Evolutionary conservation across 2,888 invertebrate species (phyloP).

Genomic region (Epirrita christyi): DNA sequence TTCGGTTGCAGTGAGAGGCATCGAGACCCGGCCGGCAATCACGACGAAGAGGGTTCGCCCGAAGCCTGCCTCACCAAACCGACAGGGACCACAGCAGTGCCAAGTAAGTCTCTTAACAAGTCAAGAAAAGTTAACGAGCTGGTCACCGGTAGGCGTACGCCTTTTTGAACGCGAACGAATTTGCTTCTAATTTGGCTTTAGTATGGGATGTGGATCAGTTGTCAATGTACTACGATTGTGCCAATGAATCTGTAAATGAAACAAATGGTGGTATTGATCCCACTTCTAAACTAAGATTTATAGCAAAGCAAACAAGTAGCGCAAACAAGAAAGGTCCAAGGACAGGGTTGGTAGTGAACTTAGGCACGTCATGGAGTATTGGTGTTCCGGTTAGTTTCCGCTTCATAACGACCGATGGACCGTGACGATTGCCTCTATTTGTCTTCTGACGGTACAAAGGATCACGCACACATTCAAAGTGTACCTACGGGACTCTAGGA

Average conservation of each 20-base stretch:
- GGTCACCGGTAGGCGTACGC: too few species aligned
- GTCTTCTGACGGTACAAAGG: conserved; percentile 58
- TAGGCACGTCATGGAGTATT: conserved; percentile 42
- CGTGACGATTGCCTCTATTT: conserved; percentile 69
- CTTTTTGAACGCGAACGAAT: too few species aligned
- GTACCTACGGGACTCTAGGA: background rate
- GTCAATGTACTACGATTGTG: too few species aligned
- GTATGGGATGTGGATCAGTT: too few species aligned
- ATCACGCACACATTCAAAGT: conserved; percentile 34
- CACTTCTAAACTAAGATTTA: conserved; percentile 37
- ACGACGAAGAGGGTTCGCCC: conserved; percentile 85
- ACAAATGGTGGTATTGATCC: conserved; percentile 31
- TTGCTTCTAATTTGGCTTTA: too few species aligned
- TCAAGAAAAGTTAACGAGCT: too few species aligned
- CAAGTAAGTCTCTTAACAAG: conserved; percentile 86
- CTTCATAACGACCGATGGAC: conserved; percentile 63
- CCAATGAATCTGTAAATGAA: conserved; percentile 14
- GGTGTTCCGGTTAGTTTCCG: conserved; percentile 64
- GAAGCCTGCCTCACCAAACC: conserved; percentile 94
- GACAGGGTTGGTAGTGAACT: conserved; percentile 31
- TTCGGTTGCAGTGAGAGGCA: conserved; percentile 73
- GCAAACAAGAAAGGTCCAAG: conserved; percentile 34
- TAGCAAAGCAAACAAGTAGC: conserved; percentile 36
- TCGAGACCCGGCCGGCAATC: conserved; percentile 63
- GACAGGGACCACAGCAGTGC: conserved; percentile 96